Percentiles rank a stretch among this genome's conserved stretches.
Evolutionary conservation across 2,113 vertebrate genomes (phyloP).

Genomic region (Rhabdomys dilectus): DNA sequence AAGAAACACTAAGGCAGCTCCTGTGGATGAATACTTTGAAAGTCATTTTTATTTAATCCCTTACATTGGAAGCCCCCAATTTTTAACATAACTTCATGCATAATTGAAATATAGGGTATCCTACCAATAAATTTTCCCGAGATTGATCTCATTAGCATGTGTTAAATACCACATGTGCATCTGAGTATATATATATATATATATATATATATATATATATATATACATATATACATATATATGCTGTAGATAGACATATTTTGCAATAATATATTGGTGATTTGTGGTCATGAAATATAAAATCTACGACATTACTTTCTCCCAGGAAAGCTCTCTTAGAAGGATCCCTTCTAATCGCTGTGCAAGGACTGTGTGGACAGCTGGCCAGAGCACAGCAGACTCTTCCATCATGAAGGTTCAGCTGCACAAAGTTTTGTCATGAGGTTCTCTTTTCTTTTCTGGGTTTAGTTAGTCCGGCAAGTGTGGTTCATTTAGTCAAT

Average conservation of each 20-base stretch:
- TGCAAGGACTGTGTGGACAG: neutral
- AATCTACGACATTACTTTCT: neutral
- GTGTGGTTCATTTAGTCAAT: neutral
- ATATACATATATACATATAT: no score
- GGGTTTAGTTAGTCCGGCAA: neutral
- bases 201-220: no score
- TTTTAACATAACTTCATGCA: neutral
- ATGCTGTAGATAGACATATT: neutral
- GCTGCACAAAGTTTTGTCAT: neutral
- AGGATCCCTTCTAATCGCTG: neutral
- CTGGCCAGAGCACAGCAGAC: neutral
- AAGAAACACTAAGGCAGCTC: constrained; percentile 68
- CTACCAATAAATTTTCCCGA: constrained; percentile 9
- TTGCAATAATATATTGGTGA: neutral
- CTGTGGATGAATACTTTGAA: neutral
- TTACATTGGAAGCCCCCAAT: neutral
- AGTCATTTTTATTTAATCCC: constrained; percentile 33
- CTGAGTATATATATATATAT: neutral
- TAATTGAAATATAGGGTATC: neutral
- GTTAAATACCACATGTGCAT: neutral
- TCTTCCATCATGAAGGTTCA: neutral
- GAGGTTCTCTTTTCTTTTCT: neutral
- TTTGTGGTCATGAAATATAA: neutral
- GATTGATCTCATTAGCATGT: neutral
- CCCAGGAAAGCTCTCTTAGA: neutral